A percentile compares a stretch with the other conserved stretches of the same genome.
Evolutionary conservation across 2,888 invertebrate genomes (phyloP).

Genomic region (Laothoe populi): DNA sequence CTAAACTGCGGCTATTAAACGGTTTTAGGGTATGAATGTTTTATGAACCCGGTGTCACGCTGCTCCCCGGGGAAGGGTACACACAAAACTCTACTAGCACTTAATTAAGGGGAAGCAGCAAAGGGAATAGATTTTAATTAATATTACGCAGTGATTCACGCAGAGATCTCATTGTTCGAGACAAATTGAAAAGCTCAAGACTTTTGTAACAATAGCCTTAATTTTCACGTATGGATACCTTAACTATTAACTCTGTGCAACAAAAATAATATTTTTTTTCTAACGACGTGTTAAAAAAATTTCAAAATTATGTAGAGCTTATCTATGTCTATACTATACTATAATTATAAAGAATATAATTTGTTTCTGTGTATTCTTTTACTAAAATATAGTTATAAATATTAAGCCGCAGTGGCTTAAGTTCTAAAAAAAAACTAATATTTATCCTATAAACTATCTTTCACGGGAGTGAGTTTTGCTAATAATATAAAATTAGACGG

Average conservation of each 20-base stretch:
- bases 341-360: no score
- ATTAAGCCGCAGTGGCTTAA: no score
- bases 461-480: no score
- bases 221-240: neutral
- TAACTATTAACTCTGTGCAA: neutral
- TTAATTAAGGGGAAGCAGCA: slow-evolving; percentile 76
- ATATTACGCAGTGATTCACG: slow-evolving; percentile 63
- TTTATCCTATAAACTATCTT: no score
- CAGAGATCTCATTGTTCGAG: slow-evolving; percentile 54
- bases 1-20: slow-evolving; percentile 76
- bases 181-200: slow-evolving; percentile 52
- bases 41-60: slow-evolving; percentile 69
- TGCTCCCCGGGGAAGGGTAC: slow-evolving; percentile 63
- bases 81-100: slow-evolving; percentile 72
- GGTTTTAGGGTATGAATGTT: slow-evolving; percentile 74
- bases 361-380: no score
- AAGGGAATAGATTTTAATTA: slow-evolving; percentile 79
- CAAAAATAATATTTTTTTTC: no score
- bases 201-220: neutral
- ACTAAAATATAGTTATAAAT: no score
- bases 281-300: no score
- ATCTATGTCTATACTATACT: no score
- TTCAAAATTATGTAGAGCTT: no score
- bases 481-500: no score
- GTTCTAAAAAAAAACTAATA: no score